Evolutionary conservation across 2,797 vertebrate species (phyloP), one percentile per base, ranked within the genome.

Genomic region (Catostomus latipinnis): DNA sequence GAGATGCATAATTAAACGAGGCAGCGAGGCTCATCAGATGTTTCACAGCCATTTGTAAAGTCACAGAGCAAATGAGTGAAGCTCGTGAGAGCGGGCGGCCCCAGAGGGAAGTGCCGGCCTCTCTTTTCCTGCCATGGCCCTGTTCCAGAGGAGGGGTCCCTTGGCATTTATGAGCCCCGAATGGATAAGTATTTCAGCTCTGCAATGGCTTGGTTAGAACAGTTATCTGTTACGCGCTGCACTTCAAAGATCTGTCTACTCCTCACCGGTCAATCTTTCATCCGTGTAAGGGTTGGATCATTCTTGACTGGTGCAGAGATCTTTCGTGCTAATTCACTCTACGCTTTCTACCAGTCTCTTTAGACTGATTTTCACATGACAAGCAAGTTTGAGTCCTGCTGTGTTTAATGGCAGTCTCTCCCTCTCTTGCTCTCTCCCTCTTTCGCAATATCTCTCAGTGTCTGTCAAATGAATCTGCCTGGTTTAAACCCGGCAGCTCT

Each of bases 1-100:
- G 82, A 73, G 73, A 75, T 76, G 74, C 74, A 71, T 81, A 82
- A 84, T 86, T 78, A 45, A 80, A 46, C 69, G 84, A 22, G 71
- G 56, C 79, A 69, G 58, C 56, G 18, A 72, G 43, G 71, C 65
- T 78, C 61, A 63, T 81, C 69, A 73, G 74, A 83, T 72, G 82
- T 69, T 69, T 12, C 57, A 45, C 80, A 74, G 78, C 71, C 79
- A 88, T 90, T 87, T 88, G 87, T 89, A 81, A 85, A 88, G 83
- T 84, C 62, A 71, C 81, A 74, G 74, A 83, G 70, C 83, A 87
- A 88, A 91, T 89, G 71, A 83, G 83, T 75, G 61, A 71, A 63
- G 53, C 69, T 73, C 63, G n/a, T 58, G 75, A 81, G 67, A 69
- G 72, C 54, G 18, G 1, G 8, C 5, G 58, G 53, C 66, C 53